Base-by-base conservation (phyloP, 2,113 vertebrate species). In the Probosciger aterrimus region DNA sequence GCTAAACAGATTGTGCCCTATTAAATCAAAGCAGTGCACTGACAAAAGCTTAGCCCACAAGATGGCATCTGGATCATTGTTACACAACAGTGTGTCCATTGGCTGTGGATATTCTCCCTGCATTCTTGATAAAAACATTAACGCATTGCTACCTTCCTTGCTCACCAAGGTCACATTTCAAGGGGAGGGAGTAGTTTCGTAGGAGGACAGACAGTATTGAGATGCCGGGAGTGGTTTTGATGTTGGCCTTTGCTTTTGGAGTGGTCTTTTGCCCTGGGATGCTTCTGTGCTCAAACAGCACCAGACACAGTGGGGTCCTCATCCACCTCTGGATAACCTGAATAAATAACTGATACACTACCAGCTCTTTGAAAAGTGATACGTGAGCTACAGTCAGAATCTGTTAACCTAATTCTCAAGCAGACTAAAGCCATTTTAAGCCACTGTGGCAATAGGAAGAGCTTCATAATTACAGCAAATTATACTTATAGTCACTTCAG, bases 1-100 rank as follows among this genome's bases (percentile, higher is more conserved):
- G 91, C 67, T 94, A 74, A 95, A 90, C 86, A 93, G 93, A 90
- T 88, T 95, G 90, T 93, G 90, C 60, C 88, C 79, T 93, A 75
- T 93, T 95, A 94, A 94, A 94, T 93, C 80, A 86, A 44, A 94
- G 23, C 30, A 47, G 47, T 8, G 39, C 47, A 14, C 11, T 44
- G 64, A 86, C 68, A 90, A 94, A 81, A 64, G 71, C 93, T 81
- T 77, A 92, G 69, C 80, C 84, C 86, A 83, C 85, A 90, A 78
- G 86, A 64, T 60, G 76, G 75, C 87, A 78, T 77, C 69, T 71
- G 50, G 69, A 67, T 88, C 67, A 39, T 24, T 1, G 3, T 74
- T 92, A 88, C 65, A 68, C 55, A 86, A 78, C 69, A 25, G 9
- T 0, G 12, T 55, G 47, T 53, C 17, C 46, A 33, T 30, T 75